phyloP scores from a whole-genome alignment of 2,113 vertebrate species.

The Gyps fulvus region DNA sequence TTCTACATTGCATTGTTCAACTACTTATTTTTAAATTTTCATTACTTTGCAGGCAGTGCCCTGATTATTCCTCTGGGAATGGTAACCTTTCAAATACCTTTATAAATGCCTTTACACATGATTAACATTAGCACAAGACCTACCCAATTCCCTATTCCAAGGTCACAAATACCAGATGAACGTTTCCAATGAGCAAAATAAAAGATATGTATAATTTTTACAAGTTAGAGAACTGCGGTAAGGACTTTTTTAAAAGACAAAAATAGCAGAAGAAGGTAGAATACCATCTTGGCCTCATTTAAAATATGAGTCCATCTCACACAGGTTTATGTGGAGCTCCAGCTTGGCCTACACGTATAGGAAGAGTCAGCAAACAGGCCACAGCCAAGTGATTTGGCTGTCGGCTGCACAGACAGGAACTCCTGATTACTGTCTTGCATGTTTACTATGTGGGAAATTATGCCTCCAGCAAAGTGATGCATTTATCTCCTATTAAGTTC shows the following conservation, averaged over 20 bases:
- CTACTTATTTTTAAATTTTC: constrained; percentile 40
- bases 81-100: neutral
- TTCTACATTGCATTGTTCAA: constrained; percentile 3
- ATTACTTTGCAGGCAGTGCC: neutral
- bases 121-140: neutral
- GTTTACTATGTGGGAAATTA: neutral
- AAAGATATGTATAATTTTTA: neutral
- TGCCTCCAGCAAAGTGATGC: neutral
- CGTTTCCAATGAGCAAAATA: neutral
- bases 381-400: neutral
- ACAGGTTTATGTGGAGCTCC: neutral
- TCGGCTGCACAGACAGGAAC: neutral
- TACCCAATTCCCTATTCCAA: neutral
- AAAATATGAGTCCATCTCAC: neutral
- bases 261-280: neutral
- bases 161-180: neutral
- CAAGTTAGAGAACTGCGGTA: neutral
- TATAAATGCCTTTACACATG: neutral
- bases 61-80: constrained; percentile 26
- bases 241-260: neutral
- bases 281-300: neutral
- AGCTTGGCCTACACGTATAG: neutral
- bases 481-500: neutral
- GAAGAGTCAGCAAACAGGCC: neutral
- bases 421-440: neutral